Conservation (phyloP, 1,140 invertebrate species). For the Drosophila kurseongensis region DNA sequence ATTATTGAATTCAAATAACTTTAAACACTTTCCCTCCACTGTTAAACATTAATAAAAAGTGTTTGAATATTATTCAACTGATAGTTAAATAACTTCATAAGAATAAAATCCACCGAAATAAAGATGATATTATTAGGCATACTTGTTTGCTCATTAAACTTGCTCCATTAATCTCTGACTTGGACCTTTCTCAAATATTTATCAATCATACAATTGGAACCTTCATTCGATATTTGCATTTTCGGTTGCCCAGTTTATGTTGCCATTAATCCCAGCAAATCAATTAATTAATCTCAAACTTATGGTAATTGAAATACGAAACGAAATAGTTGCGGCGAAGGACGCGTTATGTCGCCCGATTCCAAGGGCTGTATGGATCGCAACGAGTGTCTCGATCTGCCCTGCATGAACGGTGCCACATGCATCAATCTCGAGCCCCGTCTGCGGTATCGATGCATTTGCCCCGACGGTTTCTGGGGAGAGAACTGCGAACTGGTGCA, state of each 20-base stretch:
- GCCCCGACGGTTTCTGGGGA: slow-evolving; percentile 96
- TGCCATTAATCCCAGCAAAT: slow-evolving; percentile 14
- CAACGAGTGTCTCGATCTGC: slow-evolving; percentile 96
- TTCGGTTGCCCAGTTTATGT: slow-evolving; percentile 38
- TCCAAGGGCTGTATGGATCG: slow-evolving; percentile 96
- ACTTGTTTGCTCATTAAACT: background rate
- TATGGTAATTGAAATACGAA: slow-evolving; percentile 17
- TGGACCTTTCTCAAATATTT: slow-evolving; percentile 16
- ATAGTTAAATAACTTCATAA: too few species aligned
- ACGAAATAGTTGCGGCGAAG: slow-evolving; percentile 92
- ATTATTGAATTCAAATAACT: too few species aligned
- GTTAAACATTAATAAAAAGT: too few species aligned
- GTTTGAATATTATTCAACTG: too few species aligned
- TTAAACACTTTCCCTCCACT: too few species aligned
- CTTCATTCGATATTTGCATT: slow-evolving; percentile 29
- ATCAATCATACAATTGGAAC: slow-evolving; percentile 36
- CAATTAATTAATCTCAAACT: slow-evolving; percentile 31
- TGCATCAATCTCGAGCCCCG: slow-evolving; percentile 95
- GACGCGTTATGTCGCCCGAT: slow-evolving; percentile 93
- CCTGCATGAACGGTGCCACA: slow-evolving; percentile 95
- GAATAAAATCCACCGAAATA: too few species aligned
- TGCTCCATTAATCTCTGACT: slow-evolving; percentile 6
- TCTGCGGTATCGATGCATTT: slow-evolving; percentile 92
- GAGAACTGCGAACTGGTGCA: slow-evolving; percentile 96
- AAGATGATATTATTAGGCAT: background rate